Evolutionary conservation across 2,113 vertebrate genomes (phyloP), one percentile per base, ranked within the genome.

Genomic region (Corvus moneduloides): DNA sequence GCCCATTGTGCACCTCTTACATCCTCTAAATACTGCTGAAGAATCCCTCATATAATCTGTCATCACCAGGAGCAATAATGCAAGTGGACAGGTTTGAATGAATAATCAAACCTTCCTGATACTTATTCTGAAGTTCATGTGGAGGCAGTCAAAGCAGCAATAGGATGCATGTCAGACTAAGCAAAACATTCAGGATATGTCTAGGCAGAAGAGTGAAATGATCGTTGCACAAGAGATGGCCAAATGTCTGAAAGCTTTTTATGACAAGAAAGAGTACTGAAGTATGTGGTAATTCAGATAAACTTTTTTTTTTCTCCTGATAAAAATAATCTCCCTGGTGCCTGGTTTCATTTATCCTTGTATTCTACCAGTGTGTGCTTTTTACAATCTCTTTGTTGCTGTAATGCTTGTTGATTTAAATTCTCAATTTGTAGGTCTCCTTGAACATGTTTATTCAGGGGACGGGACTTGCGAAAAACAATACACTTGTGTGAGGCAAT

Each of bases 401-500:
- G 75, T 78, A 73, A 52, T 0, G 2, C 30, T 80, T 37, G 59
- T 56, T 88, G 91, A 88, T 88, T 93, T 59, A 86, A 96, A 91
- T 93, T 93, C 85, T 94, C 77, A 58, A 58, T 93, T 94, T 89
- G 62, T 87, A 93, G 54, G 16, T 94, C 77, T 90, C 46, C 67
- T 75, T 61, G 59, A 90, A 67, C 75, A 59, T 94, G 75, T 90
- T 89, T 96, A 90, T 96, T 93, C 82, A 77, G 59, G 63, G 64
- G 28, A 71, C 81, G 82, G 71, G 79, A 94, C 59, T 91, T 74
- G 76, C 33, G 91, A 43, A 67, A 55, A 89, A 97, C 94, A 94
- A 95, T 84, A 61, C 75, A 52, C 55, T 93, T 93, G 63, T 91
- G 90, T 95, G 93, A 96, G 87, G 87, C 72, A 95, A 90, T 95